Evolutionary conservation across 1,140 invertebrate species (phyloP).

Genomic region (Lethocerus indicus): DNA sequence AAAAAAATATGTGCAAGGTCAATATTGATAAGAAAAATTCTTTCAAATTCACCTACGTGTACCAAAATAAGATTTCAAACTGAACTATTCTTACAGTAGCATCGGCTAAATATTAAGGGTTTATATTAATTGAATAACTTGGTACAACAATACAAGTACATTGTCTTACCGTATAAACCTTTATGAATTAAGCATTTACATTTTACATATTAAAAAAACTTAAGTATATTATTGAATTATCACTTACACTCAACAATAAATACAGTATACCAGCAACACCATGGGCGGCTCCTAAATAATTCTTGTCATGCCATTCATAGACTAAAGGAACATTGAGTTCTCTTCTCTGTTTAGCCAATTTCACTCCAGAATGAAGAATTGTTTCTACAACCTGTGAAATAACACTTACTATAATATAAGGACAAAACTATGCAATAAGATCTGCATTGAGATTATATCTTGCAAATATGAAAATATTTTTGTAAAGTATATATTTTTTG

Average conservation of each 20-base stretch:
- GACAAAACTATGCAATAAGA: neutral
- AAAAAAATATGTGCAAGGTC: no score
- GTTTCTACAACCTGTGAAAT: slow-evolving; percentile 37
- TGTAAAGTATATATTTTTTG: neutral
- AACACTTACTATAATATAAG: neutral
- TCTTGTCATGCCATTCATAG: slow-evolving; percentile 75
- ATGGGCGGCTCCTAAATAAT: slow-evolving; percentile 78
- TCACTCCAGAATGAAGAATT: slow-evolving; percentile 48
- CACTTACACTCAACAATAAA: slow-evolving; percentile 51
- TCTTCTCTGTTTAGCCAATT: slow-evolving; percentile 24
- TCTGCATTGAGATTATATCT: no score
- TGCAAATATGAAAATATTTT: neutral
- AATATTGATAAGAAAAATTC: no score
- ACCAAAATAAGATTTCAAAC: no score
- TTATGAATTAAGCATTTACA: neutral
- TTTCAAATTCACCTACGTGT: no score
- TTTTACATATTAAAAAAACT: no score
- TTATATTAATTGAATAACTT: no score
- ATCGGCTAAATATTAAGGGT: no score
- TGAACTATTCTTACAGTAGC: no score
- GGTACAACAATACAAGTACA: neutral
- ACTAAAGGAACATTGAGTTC: slow-evolving; percentile 43
- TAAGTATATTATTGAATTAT: slow-evolving; percentile 2
- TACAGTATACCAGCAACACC: slow-evolving; percentile 73
- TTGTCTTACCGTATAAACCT: neutral